These are phyloP conservation scores for Spinus pinus DNA, from an alignment of 2,797 vertebrate genomes.

Conservation along the genomic window DNA sequence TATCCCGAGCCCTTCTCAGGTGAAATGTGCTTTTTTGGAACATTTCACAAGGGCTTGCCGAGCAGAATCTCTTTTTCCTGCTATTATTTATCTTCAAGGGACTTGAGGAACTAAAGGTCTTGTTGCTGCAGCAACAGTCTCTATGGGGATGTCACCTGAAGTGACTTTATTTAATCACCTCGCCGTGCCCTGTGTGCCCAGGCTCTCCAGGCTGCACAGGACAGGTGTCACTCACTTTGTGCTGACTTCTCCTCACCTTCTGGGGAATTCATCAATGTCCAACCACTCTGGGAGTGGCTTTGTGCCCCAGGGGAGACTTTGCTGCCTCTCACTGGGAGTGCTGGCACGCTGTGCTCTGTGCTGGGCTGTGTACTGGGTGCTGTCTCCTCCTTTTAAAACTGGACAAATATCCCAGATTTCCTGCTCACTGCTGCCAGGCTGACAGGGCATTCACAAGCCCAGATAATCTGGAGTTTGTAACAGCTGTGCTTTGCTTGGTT, in stretches of 20 bases:
- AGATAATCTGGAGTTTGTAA: background rate
- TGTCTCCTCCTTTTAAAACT: background rate
- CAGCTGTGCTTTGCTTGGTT: background rate
- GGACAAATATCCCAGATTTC: background rate
- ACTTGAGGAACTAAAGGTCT: background rate
- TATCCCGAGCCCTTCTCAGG: background rate
- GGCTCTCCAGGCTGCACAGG: background rate
- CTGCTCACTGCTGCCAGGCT: accelerated
- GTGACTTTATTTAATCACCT: conserved; percentile 12
- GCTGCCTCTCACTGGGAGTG: background rate
- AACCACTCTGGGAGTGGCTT: background rate
- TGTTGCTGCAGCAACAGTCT: conserved; percentile 18
- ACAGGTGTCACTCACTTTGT: background rate
- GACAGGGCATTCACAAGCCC: background rate
- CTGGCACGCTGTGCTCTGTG: background rate
- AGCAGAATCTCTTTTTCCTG: background rate
- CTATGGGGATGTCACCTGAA: conserved; percentile 22
- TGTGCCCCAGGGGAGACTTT: background rate
- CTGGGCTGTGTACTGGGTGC: background rate
- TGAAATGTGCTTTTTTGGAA: background rate
- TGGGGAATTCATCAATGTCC: background rate
- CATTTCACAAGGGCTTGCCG: background rate
- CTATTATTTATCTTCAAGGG: background rate
- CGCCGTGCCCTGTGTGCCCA: background rate
- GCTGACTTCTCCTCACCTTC: background rate